phyloP scores from a whole-genome alignment of 2,888 invertebrate genomes.

The Acanthopleura granulata region DNA sequence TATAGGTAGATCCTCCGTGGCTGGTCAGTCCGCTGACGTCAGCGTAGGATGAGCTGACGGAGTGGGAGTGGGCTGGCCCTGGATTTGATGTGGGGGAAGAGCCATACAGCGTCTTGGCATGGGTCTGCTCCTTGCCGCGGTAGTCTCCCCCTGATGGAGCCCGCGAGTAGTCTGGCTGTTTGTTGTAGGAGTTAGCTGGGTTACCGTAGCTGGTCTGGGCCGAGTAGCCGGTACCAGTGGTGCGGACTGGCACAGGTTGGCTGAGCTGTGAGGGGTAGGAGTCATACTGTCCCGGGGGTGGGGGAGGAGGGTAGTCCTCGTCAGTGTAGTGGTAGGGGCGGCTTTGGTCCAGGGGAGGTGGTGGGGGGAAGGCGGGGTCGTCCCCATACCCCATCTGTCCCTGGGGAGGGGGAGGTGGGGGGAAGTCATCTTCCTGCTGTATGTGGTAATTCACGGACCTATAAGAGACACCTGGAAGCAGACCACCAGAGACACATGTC shows the following conservation, averaged over 20 bases:
- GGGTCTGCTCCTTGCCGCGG: not conserved
- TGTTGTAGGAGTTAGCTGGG: constrained; percentile 6
- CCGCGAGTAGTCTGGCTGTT: not conserved
- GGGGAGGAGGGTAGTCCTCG: constrained; percentile 14
- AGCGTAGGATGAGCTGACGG: constrained; percentile 5
- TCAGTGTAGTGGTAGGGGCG: constrained; percentile 1
- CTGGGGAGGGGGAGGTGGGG: constrained; percentile 5
- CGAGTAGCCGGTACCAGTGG: not conserved
- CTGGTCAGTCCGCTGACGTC: constrained; percentile 14
- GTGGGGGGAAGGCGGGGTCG: constrained; percentile 2
- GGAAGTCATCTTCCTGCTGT: constrained; percentile 11
- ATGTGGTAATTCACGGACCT: constrained; percentile 12
- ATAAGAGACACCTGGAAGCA: constrained; percentile 3
- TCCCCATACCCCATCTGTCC: not conserved
- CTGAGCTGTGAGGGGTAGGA: not conserved
- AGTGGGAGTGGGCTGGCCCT: not conserved
- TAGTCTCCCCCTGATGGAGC: not conserved
- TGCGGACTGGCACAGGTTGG: not conserved
- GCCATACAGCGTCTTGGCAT: not conserved
- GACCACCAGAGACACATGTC: not conserved
- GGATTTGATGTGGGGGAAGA: not conserved
- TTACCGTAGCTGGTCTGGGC: not conserved
- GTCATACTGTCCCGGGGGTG: not conserved
- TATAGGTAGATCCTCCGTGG: not conserved
- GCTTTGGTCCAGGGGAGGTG: not conserved